A percentile compares a stretch with the other conserved stretches of the same genome.
These are phyloP conservation scores for Canis aureus DNA, from an alignment of 2,113 vertebrate genomes.

Conservation along the genomic window DNA sequence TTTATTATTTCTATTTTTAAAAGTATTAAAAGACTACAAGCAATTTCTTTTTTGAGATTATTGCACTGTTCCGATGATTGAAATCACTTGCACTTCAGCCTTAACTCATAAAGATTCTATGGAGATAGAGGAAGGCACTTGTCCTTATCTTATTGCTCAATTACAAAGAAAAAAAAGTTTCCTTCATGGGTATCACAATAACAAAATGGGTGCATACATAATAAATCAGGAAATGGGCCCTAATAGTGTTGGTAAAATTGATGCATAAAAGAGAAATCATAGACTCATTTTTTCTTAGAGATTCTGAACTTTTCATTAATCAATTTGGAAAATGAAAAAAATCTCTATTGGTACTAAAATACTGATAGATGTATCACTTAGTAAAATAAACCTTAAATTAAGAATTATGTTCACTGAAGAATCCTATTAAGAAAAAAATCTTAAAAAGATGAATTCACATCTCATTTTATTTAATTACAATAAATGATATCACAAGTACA, in stretches of 20 bases:
- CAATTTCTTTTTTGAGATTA: not conserved
- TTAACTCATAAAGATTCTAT: not conserved
- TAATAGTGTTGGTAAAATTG: not conserved
- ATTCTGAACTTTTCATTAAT: slow-evolving; percentile 48
- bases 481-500: not conserved
- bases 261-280: not conserved
- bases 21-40: not conserved
- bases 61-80: not conserved
- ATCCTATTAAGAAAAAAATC: slow-evolving; percentile 15
- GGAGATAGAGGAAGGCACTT: not conserved
- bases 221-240: not conserved
- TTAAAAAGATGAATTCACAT: slow-evolving; percentile 43
- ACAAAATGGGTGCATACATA: not conserved
- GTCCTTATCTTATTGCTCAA: not conserved
- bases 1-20: slow-evolving; percentile 61
- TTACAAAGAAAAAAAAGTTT: slow-evolving; percentile 57
- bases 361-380: not conserved
- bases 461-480: slow-evolving; percentile 60
- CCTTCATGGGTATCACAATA: not conserved
- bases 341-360: not conserved
- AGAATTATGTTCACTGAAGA: slow-evolving; percentile 34
- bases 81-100: not conserved
- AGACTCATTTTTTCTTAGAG: not conserved
- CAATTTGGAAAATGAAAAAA: slow-evolving; percentile 16
- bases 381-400: slow-evolving; percentile 34